phyloP scores from a whole-genome alignment of 2,113 vertebrate species.

The Spermophilus dauricus region DNA sequence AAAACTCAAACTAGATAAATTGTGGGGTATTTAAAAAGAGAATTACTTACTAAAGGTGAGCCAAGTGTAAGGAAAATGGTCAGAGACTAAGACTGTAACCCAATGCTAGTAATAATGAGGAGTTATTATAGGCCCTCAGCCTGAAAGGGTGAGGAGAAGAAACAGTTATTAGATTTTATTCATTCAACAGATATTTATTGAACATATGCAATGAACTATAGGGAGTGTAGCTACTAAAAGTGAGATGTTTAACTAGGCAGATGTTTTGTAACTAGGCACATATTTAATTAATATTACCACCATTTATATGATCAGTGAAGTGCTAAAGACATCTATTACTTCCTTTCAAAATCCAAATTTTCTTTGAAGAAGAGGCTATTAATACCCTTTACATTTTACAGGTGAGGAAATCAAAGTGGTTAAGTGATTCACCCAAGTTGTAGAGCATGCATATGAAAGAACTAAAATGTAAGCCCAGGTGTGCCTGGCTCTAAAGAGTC shows the following conservation, averaged over 20 bases:
- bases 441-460: not conserved
- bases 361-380: not conserved
- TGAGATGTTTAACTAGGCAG: constrained; percentile 23
- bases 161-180: not conserved
- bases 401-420: not conserved
- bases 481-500: not conserved
- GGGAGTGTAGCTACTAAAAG: not conserved
- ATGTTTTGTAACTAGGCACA: not conserved
- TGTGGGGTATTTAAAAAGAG: not conserved
- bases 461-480: not conserved
- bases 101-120: not conserved
- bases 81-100: not conserved
- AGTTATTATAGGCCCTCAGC: not conserved
- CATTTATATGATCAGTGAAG: not conserved
- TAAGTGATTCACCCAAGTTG: not conserved
- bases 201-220: not conserved
- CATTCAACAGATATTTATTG: constrained; percentile 29
- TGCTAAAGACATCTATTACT: not conserved
- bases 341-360: constrained; percentile 16
- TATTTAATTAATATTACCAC: not conserved
- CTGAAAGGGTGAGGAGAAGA: not conserved
- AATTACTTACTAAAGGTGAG: not conserved
- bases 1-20: not conserved
- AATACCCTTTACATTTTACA: not conserved
- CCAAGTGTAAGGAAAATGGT: not conserved